Conservation (phyloP, 2,888 invertebrate species). For the Clitarchus hookeri region DNA sequence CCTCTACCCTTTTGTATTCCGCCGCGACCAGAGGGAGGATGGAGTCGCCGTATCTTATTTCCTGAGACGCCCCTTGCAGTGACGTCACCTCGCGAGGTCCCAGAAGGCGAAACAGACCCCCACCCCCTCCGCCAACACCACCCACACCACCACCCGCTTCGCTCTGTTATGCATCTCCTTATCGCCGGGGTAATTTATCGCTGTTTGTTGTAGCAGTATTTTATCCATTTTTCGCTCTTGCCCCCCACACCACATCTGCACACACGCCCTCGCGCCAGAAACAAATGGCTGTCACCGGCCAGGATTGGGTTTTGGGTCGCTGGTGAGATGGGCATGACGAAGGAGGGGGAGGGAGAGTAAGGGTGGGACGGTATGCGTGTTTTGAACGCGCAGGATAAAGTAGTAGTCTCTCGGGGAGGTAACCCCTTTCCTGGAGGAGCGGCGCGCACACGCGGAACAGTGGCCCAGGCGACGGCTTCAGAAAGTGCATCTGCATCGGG, state of each 20-base stretch:
- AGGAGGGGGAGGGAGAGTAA: conserved; percentile 32
- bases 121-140: background rate
- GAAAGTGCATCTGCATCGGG: too few species aligned
- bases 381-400: conserved; percentile 35
- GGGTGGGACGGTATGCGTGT: conserved; percentile 31
- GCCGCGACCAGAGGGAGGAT: too few species aligned
- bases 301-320: conserved; percentile 40
- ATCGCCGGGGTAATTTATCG: conserved; percentile 36
- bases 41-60: too few species aligned
- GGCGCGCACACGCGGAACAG: background rate
- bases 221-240: conserved; percentile 36
- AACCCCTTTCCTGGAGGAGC: background rate
- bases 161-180: conserved; percentile 10
- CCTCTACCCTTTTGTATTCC: too few species aligned
- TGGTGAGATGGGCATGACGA: background rate
- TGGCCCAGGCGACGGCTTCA: background rate
- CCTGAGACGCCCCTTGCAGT: background rate
- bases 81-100: background rate
- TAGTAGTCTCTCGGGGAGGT: conserved; percentile 35
- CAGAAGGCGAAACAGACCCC: background rate
- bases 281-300: conserved; percentile 39
- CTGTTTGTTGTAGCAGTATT: conserved; percentile 39
- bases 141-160: background rate
- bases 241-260: too few species aligned
- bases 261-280: conserved; percentile 25